phyloP scores from a whole-genome alignment of 2,113 vertebrate genomes.

The Proteles cristata region DNA sequence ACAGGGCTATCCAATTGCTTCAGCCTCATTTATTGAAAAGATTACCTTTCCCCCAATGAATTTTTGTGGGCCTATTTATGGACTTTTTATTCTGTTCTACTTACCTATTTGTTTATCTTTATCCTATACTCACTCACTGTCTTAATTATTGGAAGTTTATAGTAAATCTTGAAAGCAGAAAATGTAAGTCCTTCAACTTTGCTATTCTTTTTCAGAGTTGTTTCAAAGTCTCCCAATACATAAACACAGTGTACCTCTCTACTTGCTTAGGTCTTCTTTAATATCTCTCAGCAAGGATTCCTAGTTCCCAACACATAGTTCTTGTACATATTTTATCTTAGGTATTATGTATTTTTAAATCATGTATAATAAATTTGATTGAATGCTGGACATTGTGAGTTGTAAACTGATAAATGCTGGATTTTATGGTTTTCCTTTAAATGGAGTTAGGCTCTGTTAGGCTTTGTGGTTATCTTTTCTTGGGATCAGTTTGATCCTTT shows the following conservation, averaged over 20 bases:
- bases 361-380: background rate
- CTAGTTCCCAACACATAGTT: background rate
- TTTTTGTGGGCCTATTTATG: background rate
- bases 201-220: background rate
- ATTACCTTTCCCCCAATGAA: background rate
- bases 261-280: background rate
- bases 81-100: background rate
- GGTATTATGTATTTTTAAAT: background rate
- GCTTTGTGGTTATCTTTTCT: background rate
- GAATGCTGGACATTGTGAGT: background rate
- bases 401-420: background rate
- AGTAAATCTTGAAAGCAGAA: background rate
- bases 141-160: background rate
- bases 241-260: background rate
- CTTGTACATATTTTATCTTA: background rate
- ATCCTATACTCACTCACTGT: background rate
- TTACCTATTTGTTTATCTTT: background rate
- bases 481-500: background rate
- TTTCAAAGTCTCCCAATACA: background rate
- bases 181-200: background rate
- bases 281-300: background rate
- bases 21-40: background rate
- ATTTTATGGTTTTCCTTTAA: background rate
- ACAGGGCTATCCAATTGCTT: background rate
- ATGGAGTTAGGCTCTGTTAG: background rate